Base-by-base conservation (phyloP, 2,113 vertebrate genomes). In the Zosterops lateralis region DNA sequence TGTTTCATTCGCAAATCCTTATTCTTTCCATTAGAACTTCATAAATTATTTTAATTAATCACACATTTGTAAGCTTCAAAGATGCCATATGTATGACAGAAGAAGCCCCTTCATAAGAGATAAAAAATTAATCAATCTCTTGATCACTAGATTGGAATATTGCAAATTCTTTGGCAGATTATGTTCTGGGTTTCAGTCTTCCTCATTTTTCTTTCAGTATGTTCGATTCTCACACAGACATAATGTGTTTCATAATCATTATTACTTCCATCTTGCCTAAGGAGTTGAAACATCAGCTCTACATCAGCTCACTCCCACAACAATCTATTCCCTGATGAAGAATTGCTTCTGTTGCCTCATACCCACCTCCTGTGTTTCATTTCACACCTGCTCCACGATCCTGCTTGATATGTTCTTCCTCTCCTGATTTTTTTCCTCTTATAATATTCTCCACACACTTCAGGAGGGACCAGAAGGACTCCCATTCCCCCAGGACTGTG, bases 381-480 rank as follows among this genome's bases (percentile, higher is more conserved):
- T 87, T 45, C 24, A 26, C 34, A 32, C 14, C 45, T 68, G 22
- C 11, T 42, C 18, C 14, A 24, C 9, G 44, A 16, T 42, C 19
- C 19, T 10, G 5, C 16, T 12, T 56, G 42, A 38, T 34, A 18
- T 0, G 0, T 48, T 61, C 40, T 56, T 24, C 36, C 14, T 34
- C 29, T 56, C 21, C 24, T 26, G 58, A 60, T 21, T 73, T 60
- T 71, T 77, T 38, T 47, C 12, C 20, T 65, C 17, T 84, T 24
- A 2, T 12, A 31, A 11, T 31, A 61, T 42, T 71, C 11, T 73
- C 12, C 26, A 13, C 12, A 14, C 28, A 32, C 4, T 87, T 77
- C 25, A 48, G 51, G 29, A 70, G 36, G 4, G 7, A 64, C 5
- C 14, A 85, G 65, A 76, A 73, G 18, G 13, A 40, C 3, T 10